Evolutionary conservation across 2,888 invertebrate genomes (phyloP).

Genomic region (Halocaridina rubra): DNA sequence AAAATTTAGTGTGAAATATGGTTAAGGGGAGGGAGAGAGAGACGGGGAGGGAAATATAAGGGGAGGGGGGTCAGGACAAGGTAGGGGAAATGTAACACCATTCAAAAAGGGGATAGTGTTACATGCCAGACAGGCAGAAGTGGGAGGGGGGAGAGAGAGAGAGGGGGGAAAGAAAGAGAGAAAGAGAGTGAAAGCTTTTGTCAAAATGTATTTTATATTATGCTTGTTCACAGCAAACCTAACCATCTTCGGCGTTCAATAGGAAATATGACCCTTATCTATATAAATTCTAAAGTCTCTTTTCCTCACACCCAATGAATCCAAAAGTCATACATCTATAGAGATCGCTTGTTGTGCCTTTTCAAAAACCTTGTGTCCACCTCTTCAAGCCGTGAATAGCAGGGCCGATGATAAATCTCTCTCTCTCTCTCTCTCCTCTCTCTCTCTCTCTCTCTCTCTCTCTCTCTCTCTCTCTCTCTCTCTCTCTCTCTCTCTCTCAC

Average conservation of each 20-base stretch:
- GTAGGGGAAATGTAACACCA: constrained; percentile 40
- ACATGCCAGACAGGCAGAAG: constrained; percentile 22
- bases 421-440: neutral
- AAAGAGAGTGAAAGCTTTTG: too few species aligned
- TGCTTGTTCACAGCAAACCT: neutral
- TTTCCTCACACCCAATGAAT: neutral
- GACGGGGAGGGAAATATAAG: neutral
- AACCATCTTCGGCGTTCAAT: neutral
- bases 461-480: neutral
- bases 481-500: neutral
- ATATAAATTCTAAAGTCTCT: neutral
- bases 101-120: constrained; percentile 22
- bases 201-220: constrained; percentile 29
- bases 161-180: too few species aligned
- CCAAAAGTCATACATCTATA: neutral
- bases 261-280: neutral
- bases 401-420: constrained; percentile 25
- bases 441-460: neutral
- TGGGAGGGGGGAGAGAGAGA: too few species aligned
- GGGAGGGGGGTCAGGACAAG: neutral
- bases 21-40: neutral
- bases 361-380: constrained; percentile 46
- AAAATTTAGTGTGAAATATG: constrained; percentile 52
- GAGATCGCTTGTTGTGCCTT: constrained; percentile 28
- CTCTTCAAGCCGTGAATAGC: constrained; percentile 40